phyloP scores from a whole-genome alignment of 2,113 vertebrate genomes.

The Vulpes lagopus region DNA sequence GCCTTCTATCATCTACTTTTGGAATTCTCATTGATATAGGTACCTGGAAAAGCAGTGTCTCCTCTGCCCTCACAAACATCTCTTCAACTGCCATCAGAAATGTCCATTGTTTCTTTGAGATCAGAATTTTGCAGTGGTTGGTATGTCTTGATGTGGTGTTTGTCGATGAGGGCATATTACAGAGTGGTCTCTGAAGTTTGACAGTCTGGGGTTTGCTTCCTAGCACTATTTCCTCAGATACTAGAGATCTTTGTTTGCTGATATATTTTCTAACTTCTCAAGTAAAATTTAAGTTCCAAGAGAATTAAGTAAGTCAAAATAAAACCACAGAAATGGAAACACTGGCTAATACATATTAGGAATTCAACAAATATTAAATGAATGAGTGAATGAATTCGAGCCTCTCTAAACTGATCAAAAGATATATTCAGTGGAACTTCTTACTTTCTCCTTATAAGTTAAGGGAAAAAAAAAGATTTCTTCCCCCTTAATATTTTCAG shows the following conservation, averaged over 20 bases:
- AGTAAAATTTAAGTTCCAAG: neutral
- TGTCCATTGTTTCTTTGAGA: neutral
- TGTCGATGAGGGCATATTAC: neutral
- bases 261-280: neutral
- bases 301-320: neutral
- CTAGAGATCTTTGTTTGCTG: neutral
- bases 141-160: neutral
- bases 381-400: neutral
- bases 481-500: neutral
- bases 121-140: neutral
- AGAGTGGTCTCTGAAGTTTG: neutral
- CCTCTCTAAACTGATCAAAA: neutral
- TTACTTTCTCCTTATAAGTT: neutral
- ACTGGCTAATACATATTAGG: neutral
- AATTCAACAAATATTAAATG: neutral
- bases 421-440: neutral
- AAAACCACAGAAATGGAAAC: neutral
- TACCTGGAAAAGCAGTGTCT: neutral
- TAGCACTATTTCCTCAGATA: neutral
- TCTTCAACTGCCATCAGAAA: neutral
- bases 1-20: neutral
- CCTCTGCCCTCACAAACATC: neutral
- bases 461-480: neutral
- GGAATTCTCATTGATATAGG: neutral
- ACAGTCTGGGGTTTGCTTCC: neutral